These are phyloP conservation scores for Peromyscus polionotus DNA, from an alignment of 2,113 vertebrate species.

Conservation along the genomic window DNA sequence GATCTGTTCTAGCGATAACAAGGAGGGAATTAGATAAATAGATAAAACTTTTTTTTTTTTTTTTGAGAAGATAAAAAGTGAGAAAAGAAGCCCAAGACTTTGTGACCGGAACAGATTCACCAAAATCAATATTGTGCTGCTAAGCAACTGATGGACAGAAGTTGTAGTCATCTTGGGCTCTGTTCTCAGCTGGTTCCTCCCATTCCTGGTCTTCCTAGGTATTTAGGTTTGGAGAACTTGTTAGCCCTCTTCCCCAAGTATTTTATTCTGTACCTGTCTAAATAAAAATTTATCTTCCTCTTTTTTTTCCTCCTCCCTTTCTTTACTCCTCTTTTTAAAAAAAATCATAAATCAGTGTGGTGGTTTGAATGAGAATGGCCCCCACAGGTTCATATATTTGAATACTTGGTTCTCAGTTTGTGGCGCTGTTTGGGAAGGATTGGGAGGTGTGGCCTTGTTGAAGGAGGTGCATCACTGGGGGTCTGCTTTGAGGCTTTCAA, in stretches of 20 bases:
- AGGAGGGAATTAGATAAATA: conserved; percentile 51
- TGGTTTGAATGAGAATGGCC: neutral
- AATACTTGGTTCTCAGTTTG: neutral
- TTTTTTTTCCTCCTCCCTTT: neutral
- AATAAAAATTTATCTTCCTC: neutral
- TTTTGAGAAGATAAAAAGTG: neutral
- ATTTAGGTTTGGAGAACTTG: neutral
- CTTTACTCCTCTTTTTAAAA: neutral
- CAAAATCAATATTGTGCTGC: fast-evolving
- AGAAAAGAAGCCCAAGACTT: conserved; percentile 52
- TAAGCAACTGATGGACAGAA: neutral
- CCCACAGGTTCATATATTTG: neutral
- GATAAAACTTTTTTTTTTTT: neutral
- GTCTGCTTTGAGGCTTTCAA: neutral
- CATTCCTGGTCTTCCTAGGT: neutral
- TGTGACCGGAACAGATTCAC: conserved; percentile 52
- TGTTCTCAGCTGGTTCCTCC: neutral
- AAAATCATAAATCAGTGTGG: neutral
- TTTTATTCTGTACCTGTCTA: conserved; percentile 11
- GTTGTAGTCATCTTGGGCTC: neutral
- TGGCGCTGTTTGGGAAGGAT: neutral
- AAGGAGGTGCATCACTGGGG: neutral
- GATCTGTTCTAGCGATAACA: conserved; percentile 33
- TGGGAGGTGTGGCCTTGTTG: neutral
- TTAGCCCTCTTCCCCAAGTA: neutral